Base-by-base conservation (phyloP, 2,888 invertebrate species). In the Ophioninae sp. region DNA sequence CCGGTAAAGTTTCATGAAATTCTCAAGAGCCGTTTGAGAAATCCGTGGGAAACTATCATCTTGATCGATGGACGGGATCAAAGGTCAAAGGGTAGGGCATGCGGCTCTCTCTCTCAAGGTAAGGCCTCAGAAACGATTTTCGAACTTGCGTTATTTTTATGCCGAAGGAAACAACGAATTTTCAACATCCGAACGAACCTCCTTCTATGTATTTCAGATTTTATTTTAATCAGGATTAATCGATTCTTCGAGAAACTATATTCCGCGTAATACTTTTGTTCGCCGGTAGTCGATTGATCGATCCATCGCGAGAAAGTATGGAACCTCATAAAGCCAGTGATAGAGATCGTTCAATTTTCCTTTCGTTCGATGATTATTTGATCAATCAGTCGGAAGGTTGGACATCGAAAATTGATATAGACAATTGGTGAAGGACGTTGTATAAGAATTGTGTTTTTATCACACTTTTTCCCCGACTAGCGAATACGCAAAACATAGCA, bases 351-450 rank as follows among this genome's bases (percentile, higher is more conserved):
- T 5, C 1, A 17, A 17, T 17, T 50, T 50, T 50, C 17, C 50
- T 13, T 50, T 50, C 6, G 5, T 50, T 10, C 17, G 2, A 50
- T 13, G 13, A 17, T 50, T 0, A 10, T 17, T 13, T 50, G 50
- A 13, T 50, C 6, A 17, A 50, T 17, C 13, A 50, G 13, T 13
- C 50, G 17, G 0, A 50, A 50, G 6, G 50, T 13, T 50, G 17
- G 50, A 50, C 17, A 13, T 59, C 56, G n/a, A n/a, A 67, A 81
- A 17, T 13, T 30, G 44, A 62, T 20, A 41, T 8, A 62, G n/a
- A 76, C 13, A 23, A 13, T 10, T 21, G 72, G 39, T 10, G 65
- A 77, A n/a, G 44, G 7, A n/a, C n/a, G 20, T 7, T 7, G 7
- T 2, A 6, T 6, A 17, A 50, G 50, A 13, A 17, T 50, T 50